A percentile compares a stretch with the other conserved stretches of the same genome.
Evolutionary conservation across 2,113 vertebrate genomes (phyloP).

Genomic region (Neogale vison): DNA sequence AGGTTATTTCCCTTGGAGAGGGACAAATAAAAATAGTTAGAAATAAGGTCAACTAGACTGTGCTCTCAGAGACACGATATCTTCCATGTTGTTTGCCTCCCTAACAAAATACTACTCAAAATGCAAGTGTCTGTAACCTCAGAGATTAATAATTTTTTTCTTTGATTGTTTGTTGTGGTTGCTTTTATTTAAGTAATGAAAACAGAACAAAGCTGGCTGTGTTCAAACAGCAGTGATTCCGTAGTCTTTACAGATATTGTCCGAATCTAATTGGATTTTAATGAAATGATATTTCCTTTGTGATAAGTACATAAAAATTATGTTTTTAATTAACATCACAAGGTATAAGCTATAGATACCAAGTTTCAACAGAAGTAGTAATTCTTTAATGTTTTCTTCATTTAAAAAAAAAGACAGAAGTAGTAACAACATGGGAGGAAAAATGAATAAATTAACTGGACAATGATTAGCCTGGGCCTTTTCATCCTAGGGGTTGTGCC

Average conservation of each 20-base stretch:
- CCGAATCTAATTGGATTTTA: slow-evolving; percentile 99
- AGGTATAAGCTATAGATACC: slow-evolving; percentile 91
- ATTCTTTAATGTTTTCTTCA: slow-evolving; percentile 94
- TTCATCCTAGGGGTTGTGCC: slow-evolving; percentile 59
- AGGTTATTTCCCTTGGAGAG: slow-evolving; percentile 24
- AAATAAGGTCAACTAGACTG: slow-evolving; percentile 70
- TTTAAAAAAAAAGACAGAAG: slow-evolving; percentile 85
- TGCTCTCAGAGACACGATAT: slow-evolving; percentile 76
- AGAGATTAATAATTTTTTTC: slow-evolving; percentile 86
- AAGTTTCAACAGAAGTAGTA: slow-evolving; percentile 89
- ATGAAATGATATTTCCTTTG: slow-evolving; percentile 99
- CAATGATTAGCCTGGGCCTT: slow-evolving; percentile 76
- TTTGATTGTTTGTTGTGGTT: slow-evolving; percentile 91
- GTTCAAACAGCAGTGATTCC: slow-evolving; percentile 94
- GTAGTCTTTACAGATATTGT: slow-evolving; percentile 90
- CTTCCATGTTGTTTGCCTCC: slow-evolving; percentile 75
- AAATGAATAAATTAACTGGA: slow-evolving; percentile 81
- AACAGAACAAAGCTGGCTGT: slow-evolving; percentile 95
- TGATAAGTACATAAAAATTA: slow-evolving; percentile 96
- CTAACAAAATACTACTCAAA: slow-evolving; percentile 81
- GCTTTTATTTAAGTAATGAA: slow-evolving; percentile 94
- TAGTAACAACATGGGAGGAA: slow-evolving; percentile 80
- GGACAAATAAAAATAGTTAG: slow-evolving; percentile 68
- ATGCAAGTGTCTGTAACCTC: slow-evolving; percentile 85
- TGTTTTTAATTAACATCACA: slow-evolving; percentile 98